A percentile compares a stretch with the other conserved stretches of the same genome.
Evolutionary conservation across 2,888 invertebrate genomes (phyloP).

Genomic region (Eupithecia abbreviata): DNA sequence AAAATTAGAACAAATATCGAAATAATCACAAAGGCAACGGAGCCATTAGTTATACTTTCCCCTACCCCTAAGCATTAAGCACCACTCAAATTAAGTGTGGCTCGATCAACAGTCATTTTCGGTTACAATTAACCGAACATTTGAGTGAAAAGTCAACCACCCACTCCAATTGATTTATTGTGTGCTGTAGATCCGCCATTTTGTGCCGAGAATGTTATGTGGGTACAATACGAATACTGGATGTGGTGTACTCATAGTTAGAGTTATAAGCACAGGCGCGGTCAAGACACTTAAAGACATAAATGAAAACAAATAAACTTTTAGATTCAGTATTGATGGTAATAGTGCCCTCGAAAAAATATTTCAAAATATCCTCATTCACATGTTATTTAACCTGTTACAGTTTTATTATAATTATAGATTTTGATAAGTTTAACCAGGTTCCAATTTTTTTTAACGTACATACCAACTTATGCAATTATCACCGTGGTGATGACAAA

Average conservation of each 20-base stretch:
- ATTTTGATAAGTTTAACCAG: no score
- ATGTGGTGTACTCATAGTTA: slow-evolving; percentile 16
- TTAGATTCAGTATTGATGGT: no score
- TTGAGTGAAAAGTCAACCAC: slow-evolving; percentile 85
- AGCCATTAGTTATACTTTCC: slow-evolving; percentile 68
- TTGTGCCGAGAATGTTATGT: slow-evolving; percentile 71
- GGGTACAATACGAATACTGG: slow-evolving; percentile 42
- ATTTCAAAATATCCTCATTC: no score
- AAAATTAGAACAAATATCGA: slow-evolving; percentile 67
- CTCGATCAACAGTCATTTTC: slow-evolving; percentile 84
- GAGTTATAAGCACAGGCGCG: no score
- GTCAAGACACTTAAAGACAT: no score
- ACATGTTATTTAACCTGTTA: no score
- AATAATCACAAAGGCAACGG: slow-evolving; percentile 74
- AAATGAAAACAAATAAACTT: no score
- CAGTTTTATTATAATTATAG: no score
- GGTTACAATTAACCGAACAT: slow-evolving; percentile 84
- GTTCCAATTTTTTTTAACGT: no score
- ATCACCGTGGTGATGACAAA: no score
- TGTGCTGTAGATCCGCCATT: slow-evolving; percentile 80
- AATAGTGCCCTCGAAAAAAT: no score
- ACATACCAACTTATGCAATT: no score
- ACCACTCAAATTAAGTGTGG: slow-evolving; percentile 84
- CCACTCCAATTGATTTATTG: slow-evolving; percentile 85
- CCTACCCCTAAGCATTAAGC: slow-evolving; percentile 70